Evolutionary conservation across 2,888 invertebrate genomes (phyloP).

Genomic region (Limnephilus marmoratus): DNA sequence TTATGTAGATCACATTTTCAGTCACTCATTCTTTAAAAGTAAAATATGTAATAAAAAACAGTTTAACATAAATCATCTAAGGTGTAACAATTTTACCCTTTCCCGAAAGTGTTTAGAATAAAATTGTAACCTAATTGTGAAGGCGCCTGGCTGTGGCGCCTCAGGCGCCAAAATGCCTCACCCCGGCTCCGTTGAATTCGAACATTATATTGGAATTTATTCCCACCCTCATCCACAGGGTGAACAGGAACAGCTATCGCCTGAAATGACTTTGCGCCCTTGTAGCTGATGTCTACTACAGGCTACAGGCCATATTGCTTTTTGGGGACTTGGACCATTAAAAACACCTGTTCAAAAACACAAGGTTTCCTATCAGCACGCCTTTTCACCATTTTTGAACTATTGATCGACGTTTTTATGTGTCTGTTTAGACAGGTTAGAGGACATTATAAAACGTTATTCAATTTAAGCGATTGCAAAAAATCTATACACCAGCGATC

Average conservation of each 20-base stretch:
- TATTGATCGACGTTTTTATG: conserved; percentile 33
- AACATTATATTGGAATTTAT: not conserved
- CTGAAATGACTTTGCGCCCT: conserved; percentile 6
- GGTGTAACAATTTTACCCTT: not conserved
- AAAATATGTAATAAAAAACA: no score
- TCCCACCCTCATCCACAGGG: not conserved
- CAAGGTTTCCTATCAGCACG: conserved; percentile 23
- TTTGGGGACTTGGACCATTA: not conserved
- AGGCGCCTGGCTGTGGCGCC: not conserved
- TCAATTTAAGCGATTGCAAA: conserved; percentile 9
- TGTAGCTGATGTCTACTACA: not conserved
- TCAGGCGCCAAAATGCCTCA: not conserved
- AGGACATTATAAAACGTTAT: not conserved
- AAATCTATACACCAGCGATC: not conserved
- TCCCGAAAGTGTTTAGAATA: not conserved
- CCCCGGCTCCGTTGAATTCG: not conserved
- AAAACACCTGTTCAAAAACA: conserved; percentile 21
- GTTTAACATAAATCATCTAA: no score
- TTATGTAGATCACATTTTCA: no score
- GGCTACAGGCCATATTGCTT: not conserved
- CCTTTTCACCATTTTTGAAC: conserved; percentile 21
- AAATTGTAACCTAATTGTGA: not conserved
- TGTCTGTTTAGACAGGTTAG: not conserved
- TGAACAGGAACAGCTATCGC: not conserved
- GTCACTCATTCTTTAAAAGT: no score